Evolutionary conservation across 2,797 vertebrate species (phyloP).

Genomic region (Holocentrus rufus): DNA sequence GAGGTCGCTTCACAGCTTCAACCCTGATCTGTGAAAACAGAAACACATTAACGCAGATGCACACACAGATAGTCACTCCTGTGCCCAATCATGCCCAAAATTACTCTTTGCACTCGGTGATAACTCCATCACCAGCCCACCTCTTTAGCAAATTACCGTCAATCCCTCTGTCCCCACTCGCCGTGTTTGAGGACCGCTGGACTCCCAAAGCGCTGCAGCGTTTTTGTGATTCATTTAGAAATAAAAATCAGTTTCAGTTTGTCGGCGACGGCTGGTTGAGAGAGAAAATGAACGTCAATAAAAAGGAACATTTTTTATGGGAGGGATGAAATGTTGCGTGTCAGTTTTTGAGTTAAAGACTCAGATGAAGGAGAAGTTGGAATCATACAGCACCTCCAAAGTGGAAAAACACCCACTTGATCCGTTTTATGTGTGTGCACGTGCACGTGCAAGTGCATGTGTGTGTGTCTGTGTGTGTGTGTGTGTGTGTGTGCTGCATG

Average conservation of each 20-base stretch:
- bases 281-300: too few species aligned
- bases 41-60: neutral
- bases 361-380: too few species aligned
- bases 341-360: neutral
- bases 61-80: neutral
- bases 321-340: neutral
- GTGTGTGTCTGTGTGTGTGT: too few species aligned
- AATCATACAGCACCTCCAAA: too few species aligned
- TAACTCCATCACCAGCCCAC: neutral
- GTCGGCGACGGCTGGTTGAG: too few species aligned
- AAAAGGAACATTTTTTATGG: too few species aligned
- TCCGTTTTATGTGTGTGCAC: neutral
- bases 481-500: slow-evolving; percentile 1
- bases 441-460: too few species aligned
- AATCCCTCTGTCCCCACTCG: neutral
- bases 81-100: neutral
- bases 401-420: too few species aligned
- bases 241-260: neutral
- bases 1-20: slow-evolving; percentile 10
- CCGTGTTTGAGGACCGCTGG: slow-evolving; percentile 16
- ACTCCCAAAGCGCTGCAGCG: neutral
- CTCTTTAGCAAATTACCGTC: slow-evolving; percentile 13
- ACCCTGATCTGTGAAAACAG: slow-evolving; percentile 9
- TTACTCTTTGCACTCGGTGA: neutral
- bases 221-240: neutral